Conservation (phyloP, 1,140 invertebrate genomes). For the Thaumetopoea pityocampa region DNA sequence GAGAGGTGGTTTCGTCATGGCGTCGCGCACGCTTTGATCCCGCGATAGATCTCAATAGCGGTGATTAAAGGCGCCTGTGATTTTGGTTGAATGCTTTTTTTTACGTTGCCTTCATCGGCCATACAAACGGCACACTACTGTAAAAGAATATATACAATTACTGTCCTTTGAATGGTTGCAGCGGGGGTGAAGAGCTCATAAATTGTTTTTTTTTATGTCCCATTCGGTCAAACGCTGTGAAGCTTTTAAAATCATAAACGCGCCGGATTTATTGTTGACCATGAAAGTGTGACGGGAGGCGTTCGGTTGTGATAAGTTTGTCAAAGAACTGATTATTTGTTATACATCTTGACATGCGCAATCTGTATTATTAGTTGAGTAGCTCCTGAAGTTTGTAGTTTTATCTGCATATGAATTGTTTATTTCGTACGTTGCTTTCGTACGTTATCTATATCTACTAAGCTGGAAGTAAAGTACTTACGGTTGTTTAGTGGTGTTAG, state of each 20-base stretch:
- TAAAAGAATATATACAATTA: slow-evolving; percentile 76
- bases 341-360: slow-evolving; percentile 42
- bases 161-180: slow-evolving; percentile 72
- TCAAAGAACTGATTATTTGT: slow-evolving; percentile 52
- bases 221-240: slow-evolving; percentile 41
- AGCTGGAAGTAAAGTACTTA: no score
- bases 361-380: no score
- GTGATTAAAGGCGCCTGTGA: slow-evolving; percentile 75
- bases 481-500: no score
- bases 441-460: no score
- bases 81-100: slow-evolving; percentile 74
- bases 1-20: slow-evolving; percentile 53
- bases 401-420: no score
- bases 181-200: slow-evolving; percentile 73
- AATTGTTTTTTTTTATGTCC: slow-evolving; percentile 62
- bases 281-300: slow-evolving; percentile 56
- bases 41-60: slow-evolving; percentile 73
- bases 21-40: slow-evolving; percentile 60
- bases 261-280: slow-evolving; percentile 55
- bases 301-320: slow-evolving; percentile 39
- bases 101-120: slow-evolving; percentile 58
- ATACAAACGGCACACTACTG: slow-evolving; percentile 71
- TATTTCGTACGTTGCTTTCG: no score
- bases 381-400: no score
- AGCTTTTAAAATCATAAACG: slow-evolving; percentile 69